Conservation (phyloP, 2,113 vertebrate species). For the Oryzias celebensis region DNA sequence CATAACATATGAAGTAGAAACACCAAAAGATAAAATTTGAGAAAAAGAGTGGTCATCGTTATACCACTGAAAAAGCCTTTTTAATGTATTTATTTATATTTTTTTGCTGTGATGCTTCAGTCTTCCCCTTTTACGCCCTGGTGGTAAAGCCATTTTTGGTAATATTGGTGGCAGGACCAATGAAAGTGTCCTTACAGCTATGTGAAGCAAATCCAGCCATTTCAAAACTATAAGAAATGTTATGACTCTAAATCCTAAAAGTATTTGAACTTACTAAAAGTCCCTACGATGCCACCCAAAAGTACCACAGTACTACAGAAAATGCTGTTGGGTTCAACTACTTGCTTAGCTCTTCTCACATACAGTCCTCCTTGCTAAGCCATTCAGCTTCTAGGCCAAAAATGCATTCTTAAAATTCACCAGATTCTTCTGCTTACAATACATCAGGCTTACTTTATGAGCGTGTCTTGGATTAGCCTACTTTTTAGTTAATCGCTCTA, state of each 20-base stretch:
- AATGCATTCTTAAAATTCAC: slow-evolving; percentile 57
- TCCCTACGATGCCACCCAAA: slow-evolving; percentile 8
- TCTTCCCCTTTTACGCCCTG: too few relatives aligned
- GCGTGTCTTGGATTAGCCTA: slow-evolving; percentile 58
- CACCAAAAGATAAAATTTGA: too few relatives aligned
- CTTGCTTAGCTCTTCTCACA: slow-evolving; percentile 21
- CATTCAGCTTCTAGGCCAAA: slow-evolving; percentile 22
- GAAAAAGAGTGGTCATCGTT: too few relatives aligned
- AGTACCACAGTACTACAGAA: slow-evolving; percentile 12
- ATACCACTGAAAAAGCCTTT: too few relatives aligned
- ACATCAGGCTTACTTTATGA: slow-evolving; percentile 38
- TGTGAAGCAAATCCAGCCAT: too few relatives aligned
- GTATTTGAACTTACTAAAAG: slow-evolving; percentile 1
- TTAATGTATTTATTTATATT: too few relatives aligned
- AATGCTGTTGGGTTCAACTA: slow-evolving; percentile 17
- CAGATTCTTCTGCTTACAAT: slow-evolving; percentile 46
- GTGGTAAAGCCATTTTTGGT: too few relatives aligned
- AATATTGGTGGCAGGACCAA: too few relatives aligned
- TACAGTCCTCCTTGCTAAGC: slow-evolving; percentile 19
- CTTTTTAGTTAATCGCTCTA: slow-evolving; percentile 29
- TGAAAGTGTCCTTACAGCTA: too few relatives aligned
- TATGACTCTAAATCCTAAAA: slow-evolving; percentile 20
- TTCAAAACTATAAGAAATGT: not conserved
- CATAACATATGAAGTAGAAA: too few relatives aligned
- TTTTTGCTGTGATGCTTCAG: too few relatives aligned